Percentiles rank a stretch among this genome's conserved stretches.
phyloP scores from a whole-genome alignment of 2,113 vertebrate genomes.

The Anarrhichthys ocellatus region DNA sequence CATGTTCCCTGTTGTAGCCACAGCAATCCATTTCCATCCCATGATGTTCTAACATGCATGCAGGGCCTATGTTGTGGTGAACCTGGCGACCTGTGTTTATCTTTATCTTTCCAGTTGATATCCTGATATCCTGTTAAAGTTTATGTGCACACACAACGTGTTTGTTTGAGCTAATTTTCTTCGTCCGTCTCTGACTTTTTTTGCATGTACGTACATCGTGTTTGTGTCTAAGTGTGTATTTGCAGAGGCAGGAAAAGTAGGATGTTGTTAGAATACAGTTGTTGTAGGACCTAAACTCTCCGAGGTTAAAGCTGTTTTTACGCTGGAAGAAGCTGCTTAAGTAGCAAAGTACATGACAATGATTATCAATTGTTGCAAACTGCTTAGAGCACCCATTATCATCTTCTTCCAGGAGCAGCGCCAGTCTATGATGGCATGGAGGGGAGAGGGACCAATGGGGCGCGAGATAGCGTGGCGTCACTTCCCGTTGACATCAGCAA shows the following conservation, averaged over 20 bases:
- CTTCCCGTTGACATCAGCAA: conserved; percentile 74
- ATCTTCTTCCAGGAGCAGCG: conserved; percentile 82
- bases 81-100: conserved; percentile 7
- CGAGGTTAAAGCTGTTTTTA: conserved; percentile 2
- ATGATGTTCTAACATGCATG: conserved; percentile 52
- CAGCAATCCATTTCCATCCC: conserved; percentile 19
- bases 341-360: background rate
- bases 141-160: conserved; percentile 8
- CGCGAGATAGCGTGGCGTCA: conserved; percentile 69
- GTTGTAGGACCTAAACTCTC: background rate
- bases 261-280: conserved; percentile 10
- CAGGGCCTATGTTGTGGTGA: conserved; percentile 9
- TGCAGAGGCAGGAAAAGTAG: conserved; percentile 17
- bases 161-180: background rate
- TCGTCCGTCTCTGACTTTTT: background rate
- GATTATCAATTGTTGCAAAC: conserved; percentile 50
- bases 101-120: background rate
- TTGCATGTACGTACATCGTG: conserved; percentile 28
- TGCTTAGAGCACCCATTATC: conserved; percentile 69
- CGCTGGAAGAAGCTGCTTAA: conserved; percentile 1
- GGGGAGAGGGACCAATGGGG: conserved; percentile 80
- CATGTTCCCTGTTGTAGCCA: conserved; percentile 23
- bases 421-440: conserved; percentile 72
- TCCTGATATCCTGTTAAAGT: conserved; percentile 15
- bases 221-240: conserved; percentile 28